Evolutionary conservation across 2,113 vertebrate genomes (phyloP).

Genomic region (Myotis lucifugus): DNA sequence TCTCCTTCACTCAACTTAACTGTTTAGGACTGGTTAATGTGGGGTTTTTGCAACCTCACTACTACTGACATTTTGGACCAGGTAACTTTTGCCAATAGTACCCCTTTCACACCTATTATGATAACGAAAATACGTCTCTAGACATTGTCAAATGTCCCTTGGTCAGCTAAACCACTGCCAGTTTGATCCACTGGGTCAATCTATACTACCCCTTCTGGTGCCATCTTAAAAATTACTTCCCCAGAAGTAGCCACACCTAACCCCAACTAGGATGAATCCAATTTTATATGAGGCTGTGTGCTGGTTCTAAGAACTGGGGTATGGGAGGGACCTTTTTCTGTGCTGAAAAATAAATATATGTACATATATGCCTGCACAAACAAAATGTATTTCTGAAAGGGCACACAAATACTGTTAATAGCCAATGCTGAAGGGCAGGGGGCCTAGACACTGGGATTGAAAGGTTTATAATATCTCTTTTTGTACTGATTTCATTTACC

Average conservation of each 20-base stretch:
- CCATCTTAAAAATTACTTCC: constrained; percentile 23
- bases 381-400: constrained; percentile 33
- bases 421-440: neutral
- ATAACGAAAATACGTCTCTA: neutral
- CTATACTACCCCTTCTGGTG: neutral
- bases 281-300: neutral
- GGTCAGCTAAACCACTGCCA: neutral
- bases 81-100: neutral
- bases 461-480: neutral
- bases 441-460: neutral
- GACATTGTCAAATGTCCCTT: neutral
- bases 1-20: neutral
- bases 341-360: neutral
- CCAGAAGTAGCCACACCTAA: neutral
- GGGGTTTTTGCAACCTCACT: neutral
- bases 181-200: neutral
- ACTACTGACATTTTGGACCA: neutral
- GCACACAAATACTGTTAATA: neutral
- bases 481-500: constrained; percentile 20
- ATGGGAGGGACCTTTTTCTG: neutral
- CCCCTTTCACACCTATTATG: neutral
- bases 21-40: neutral
- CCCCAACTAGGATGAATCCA: neutral
- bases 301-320: neutral
- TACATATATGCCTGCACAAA: neutral